Conservation (phyloP, 1,140 invertebrate genomes). For the Anthonomus grandis region DNA sequence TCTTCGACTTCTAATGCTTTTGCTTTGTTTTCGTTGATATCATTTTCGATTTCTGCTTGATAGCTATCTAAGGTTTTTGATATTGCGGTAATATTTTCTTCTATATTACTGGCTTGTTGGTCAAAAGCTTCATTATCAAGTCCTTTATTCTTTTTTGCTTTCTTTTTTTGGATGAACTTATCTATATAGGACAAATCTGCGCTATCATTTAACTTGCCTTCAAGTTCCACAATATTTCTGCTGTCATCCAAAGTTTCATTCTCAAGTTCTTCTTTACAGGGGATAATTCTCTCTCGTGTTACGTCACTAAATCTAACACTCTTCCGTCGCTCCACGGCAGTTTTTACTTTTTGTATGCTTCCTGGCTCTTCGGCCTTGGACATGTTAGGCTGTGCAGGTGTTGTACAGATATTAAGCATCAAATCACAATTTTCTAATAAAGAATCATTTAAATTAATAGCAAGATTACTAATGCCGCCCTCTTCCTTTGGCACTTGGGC, state of each 20-base stretch:
- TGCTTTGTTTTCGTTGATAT: constrained; percentile 43
- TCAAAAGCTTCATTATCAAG: constrained; percentile 35
- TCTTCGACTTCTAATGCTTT: constrained; percentile 23
- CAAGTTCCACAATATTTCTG: constrained; percentile 34
- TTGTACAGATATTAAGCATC: constrained; percentile 35
- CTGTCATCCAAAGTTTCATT: constrained; percentile 20
- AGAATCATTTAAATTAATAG: constrained; percentile 26
- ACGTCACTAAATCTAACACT: constrained; percentile 40
- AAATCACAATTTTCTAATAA: constrained; percentile 31
- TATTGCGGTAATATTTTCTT: constrained; percentile 36
- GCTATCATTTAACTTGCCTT: constrained; percentile 25
- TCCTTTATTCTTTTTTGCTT: constrained; percentile 23
- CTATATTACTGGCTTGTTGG: constrained; percentile 27
- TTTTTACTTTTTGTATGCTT: constrained; percentile 11
- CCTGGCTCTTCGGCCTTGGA: background rate
- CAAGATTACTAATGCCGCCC: constrained; percentile 30
- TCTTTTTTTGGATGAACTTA: constrained; percentile 14
- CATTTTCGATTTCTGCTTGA: constrained; percentile 43
- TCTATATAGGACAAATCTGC: constrained; percentile 15
- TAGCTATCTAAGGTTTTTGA: constrained; percentile 35
- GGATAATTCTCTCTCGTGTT: constrained; percentile 36
- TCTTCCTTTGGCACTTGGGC: constrained; percentile 43
- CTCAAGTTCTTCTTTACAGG: constrained; percentile 30
- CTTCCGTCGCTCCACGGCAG: constrained; percentile 29
- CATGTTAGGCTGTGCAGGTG: constrained; percentile 14